phyloP scores from a whole-genome alignment of 2,113 vertebrate genomes.

The Bubo scandiacus region DNA sequence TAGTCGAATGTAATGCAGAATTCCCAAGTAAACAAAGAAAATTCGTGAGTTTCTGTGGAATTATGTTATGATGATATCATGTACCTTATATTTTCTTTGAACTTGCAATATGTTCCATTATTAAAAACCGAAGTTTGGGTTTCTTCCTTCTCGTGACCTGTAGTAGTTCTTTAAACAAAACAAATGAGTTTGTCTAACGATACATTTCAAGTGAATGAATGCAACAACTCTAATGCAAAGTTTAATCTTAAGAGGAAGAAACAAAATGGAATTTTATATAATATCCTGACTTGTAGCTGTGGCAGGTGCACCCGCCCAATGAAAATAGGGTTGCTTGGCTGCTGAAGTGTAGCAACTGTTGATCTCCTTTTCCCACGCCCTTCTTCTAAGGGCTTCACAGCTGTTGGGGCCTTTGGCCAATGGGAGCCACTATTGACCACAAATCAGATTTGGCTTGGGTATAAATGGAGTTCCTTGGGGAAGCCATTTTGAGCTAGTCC shows the following conservation, averaged over 20 bases:
- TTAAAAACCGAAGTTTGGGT: neutral
- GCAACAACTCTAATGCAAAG: neutral
- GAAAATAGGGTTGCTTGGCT: too few relatives aligned
- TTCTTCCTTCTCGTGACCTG: neutral
- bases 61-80: neutral
- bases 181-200: neutral
- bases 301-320: too few relatives aligned
- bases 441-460: too few relatives aligned
- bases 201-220: neutral
- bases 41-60: neutral
- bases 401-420: too few relatives aligned
- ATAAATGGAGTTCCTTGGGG: too few relatives aligned
- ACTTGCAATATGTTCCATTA: neutral
- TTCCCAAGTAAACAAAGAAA: neutral
- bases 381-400: too few relatives aligned
- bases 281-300: neutral
- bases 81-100: neutral
- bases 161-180: neutral
- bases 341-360: too few relatives aligned
- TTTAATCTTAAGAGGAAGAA: neutral
- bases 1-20: neutral
- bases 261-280: neutral
- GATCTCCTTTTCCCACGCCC: too few relatives aligned
- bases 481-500: too few relatives aligned
- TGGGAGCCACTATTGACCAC: too few relatives aligned